Evolutionary conservation across 2,113 vertebrate genomes (phyloP), one percentile per base, ranked within the genome.

Genomic region (Saccopteryx leptura): DNA sequence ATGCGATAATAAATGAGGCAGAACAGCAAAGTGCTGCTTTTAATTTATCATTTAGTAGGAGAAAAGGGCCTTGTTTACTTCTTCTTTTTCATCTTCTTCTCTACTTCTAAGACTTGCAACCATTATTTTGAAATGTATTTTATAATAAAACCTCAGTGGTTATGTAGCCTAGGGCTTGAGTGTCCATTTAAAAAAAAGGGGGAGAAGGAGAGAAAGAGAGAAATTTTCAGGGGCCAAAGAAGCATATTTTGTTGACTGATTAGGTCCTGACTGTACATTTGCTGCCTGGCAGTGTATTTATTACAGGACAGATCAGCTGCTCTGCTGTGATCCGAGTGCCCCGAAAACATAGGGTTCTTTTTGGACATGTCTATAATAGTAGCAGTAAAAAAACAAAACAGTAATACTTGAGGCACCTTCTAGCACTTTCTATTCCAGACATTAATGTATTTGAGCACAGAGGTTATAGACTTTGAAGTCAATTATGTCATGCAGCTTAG

Each of bases 121-220:
- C 95, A 86, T 98, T 98, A 98, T 98, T 98, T 98, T 98, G 98
- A 98, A 98, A 98, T 98, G 97, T 97, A 98, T 98, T 98, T 98
- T 98, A 98, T 98, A 98, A 98, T 98, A 98, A 98, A 98, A 97
- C 96, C 94, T 98, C 86, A 23, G 94, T 96, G 93, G 96, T 98
- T 98, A 81, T 86, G 92, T 98, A 98, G 98, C 98, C 98, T 66
- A 96, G 92, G 98, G 98, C 98, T 96, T 98, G 81, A 96, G 97
- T 93, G 97, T 98, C 98, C 94, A 80, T 98, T 98, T 98, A 96
- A 87, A 83, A 95, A 97, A 92, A 83, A 95, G 97, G 91, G 91
- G 92, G 61, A 96, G 74, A 89, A 76, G 85, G 56, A 93, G 84
- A 90, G 74, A 89, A 68, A 93, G 69, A 75, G 50, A 78, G 78